These are phyloP conservation scores for Orthonyx spaldingii DNA, from an alignment of 2,113 vertebrate species.

Conservation along the genomic window DNA sequence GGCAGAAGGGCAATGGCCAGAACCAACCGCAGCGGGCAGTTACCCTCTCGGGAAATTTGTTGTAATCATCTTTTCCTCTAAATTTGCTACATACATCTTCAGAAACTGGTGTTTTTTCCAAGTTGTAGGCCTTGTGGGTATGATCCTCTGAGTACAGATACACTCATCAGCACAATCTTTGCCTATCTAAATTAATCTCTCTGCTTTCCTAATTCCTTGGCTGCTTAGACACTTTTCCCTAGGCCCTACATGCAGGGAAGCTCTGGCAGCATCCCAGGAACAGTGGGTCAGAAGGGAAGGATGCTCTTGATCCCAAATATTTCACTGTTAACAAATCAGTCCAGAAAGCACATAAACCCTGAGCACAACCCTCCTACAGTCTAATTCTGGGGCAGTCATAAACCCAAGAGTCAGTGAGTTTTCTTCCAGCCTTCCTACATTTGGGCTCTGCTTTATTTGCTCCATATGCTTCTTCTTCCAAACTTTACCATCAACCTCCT, in stretches of 20 bases:
- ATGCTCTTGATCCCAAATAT: not conserved
- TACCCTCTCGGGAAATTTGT: not conserved
- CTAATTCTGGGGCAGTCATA: not conserved
- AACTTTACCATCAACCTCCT: not conserved
- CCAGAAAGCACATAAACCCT: not conserved
- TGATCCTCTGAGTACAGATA: not conserved
- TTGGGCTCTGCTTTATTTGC: not conserved
- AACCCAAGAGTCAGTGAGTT: not conserved
- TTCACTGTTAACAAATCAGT: not conserved
- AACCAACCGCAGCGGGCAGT: not conserved
- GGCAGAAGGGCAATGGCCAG: not conserved
- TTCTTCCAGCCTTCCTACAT: not conserved
- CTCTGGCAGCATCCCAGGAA: not conserved
- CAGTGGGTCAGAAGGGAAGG: not conserved
- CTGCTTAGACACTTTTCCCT: not conserved
- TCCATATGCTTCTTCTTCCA: not conserved
- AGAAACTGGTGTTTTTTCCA: not conserved
- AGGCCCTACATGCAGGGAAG: not conserved
- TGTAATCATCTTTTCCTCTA: not conserved
- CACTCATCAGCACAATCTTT: not conserved
- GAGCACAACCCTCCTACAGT: not conserved
- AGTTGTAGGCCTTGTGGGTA: not conserved
- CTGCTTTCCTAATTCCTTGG: not conserved
- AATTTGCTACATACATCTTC: not conserved
- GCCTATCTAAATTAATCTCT: not conserved